Conservation (phyloP, 2,113 vertebrate species). For the Equus quagga region DNA sequence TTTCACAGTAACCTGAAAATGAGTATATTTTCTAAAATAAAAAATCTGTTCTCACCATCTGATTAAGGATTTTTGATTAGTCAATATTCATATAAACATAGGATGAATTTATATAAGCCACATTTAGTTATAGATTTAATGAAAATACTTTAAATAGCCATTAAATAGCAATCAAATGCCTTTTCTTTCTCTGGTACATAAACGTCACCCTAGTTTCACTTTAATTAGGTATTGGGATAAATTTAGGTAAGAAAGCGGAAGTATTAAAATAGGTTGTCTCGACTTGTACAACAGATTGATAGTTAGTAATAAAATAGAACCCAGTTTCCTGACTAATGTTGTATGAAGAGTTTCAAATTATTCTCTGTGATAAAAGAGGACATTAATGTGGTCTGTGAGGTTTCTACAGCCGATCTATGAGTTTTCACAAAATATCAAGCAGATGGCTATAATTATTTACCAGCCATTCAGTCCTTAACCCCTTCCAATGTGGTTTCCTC, state of each 20-base stretch:
- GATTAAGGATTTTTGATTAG: conserved; percentile 1
- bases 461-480: background rate
- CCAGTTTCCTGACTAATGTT: conserved; percentile 40
- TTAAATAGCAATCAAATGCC: background rate
- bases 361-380: conserved; percentile 9
- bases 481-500: background rate
- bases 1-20: background rate
- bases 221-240: conserved; percentile 1
- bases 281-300: background rate
- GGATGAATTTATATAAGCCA: background rate
- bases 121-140: conserved; percentile 31
- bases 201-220: background rate
- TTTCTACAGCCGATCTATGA: background rate
- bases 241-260: conserved; percentile 27
- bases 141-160: background rate
- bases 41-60: background rate
- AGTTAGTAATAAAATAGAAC: background rate
- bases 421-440: background rate
- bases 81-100: conserved; percentile 11
- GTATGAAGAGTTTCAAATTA: conserved; percentile 30
- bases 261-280: background rate
- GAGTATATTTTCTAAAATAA: conserved; percentile 31
- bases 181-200: background rate
- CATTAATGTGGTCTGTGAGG: conserved; percentile 4
- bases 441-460: background rate